Percentiles rank a stretch among this genome's conserved stretches.
Evolutionary conservation across 2,888 invertebrate genomes (phyloP).

Genomic region (Steinernema hermaphroditum): DNA sequence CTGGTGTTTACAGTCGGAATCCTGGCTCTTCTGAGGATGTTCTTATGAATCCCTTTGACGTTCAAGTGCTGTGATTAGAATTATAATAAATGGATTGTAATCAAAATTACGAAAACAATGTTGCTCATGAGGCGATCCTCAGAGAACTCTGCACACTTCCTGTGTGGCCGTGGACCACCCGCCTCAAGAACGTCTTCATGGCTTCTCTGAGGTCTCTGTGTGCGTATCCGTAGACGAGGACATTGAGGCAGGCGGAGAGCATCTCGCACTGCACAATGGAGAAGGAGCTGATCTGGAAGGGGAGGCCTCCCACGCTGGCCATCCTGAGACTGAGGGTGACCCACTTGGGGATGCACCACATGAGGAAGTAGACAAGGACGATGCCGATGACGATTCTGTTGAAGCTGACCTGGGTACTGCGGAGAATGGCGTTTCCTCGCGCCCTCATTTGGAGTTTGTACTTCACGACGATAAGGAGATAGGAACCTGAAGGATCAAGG

Average conservation of each 20-base stretch:
- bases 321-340: background rate
- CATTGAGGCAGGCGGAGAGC: background rate
- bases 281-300: background rate
- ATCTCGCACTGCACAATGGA: background rate
- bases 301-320: background rate
- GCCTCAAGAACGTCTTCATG: background rate
- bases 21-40: background rate
- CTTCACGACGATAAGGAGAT: background rate
- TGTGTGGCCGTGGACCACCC: too few relatives aligned
- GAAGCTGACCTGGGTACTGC: background rate
- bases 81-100: too few relatives aligned
- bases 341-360: slow-evolving; percentile 28
- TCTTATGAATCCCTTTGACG: background rate
- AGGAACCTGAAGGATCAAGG: slow-evolving; percentile 1
- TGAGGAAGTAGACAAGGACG: slow-evolving; percentile 2
- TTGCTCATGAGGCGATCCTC: too few relatives aligned
- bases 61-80: too few relatives aligned
- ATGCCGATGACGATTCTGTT: slow-evolving; percentile 2
- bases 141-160: too few relatives aligned
- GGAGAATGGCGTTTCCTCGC: background rate
- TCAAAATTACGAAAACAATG: too few relatives aligned
- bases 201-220: background rate
- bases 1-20: background rate
- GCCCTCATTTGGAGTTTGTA: background rate
- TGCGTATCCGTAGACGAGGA: background rate